These are phyloP conservation scores for Drosophila rhopaloa DNA, from an alignment of 1,140 invertebrate genomes.

Conservation along the genomic window DNA sequence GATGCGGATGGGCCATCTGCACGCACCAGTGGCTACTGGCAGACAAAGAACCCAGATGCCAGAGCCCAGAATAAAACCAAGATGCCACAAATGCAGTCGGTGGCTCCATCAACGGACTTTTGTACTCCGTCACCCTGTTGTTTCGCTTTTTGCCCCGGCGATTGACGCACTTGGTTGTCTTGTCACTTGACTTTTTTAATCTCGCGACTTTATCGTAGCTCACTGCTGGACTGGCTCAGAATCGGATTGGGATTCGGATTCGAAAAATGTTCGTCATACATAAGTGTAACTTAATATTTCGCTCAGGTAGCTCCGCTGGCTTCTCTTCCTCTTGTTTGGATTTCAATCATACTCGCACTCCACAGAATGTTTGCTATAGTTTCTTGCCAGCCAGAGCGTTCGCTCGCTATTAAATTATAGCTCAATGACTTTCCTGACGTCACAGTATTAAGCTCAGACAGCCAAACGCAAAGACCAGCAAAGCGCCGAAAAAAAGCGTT, in stretches of 20 bases:
- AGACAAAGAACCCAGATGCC: slow-evolving; percentile 46
- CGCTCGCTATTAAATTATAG: slow-evolving; percentile 72
- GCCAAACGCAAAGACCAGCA: slow-evolving; percentile 21
- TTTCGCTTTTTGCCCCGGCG: slow-evolving; percentile 34
- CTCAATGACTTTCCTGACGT: slow-evolving; percentile 81
- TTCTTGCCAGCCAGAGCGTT: slow-evolving; percentile 39
- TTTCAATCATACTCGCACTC: slow-evolving; percentile 38
- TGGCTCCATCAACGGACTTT: slow-evolving; percentile 32
- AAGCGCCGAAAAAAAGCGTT: slow-evolving; percentile 29
- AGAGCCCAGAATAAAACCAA: slow-evolving; percentile 11
- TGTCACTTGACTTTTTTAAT: slow-evolving; percentile 82
- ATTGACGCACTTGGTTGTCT: slow-evolving; percentile 78
- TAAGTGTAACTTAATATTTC: slow-evolving; percentile 74
- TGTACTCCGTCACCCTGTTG: slow-evolving; percentile 50
- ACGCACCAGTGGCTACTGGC: slow-evolving; percentile 44
- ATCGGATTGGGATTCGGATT: slow-evolving; percentile 60
- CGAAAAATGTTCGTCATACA: slow-evolving; percentile 37
- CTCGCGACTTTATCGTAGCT: slow-evolving; percentile 80
- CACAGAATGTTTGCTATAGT: slow-evolving; percentile 75
- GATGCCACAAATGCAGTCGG: slow-evolving; percentile 23
- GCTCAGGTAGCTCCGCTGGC: slow-evolving; percentile 60
- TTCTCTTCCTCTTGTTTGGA: slow-evolving; percentile 37
- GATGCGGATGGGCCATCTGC: slow-evolving; percentile 32
- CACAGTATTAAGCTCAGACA: slow-evolving; percentile 71
- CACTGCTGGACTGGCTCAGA: slow-evolving; percentile 37